phyloP scores from a whole-genome alignment of 2,888 invertebrate genomes.

The Barypeithes pellucidus region DNA sequence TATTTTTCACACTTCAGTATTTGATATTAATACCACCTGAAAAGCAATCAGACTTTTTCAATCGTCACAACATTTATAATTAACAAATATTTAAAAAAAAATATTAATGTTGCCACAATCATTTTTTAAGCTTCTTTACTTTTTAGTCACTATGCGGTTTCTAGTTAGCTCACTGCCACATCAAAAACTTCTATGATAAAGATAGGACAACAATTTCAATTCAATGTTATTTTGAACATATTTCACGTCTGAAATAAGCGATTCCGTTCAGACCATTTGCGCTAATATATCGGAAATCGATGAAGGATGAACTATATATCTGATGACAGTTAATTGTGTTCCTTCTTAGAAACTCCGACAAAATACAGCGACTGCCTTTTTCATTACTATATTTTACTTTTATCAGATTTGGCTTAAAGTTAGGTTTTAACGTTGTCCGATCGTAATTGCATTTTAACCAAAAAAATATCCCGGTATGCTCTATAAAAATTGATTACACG shows the following conservation, averaged over 20 bases:
- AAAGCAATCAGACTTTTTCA: too few species aligned
- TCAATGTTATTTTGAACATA: slow-evolving; percentile 64
- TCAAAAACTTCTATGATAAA: too few species aligned
- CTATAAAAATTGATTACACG: too few species aligned
- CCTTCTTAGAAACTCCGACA: slow-evolving; percentile 47
- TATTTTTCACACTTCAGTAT: too few species aligned
- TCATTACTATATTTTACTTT: slow-evolving; percentile 58
- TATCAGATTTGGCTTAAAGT: slow-evolving; percentile 55
- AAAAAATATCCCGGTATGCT: not conserved
- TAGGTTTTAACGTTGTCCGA: slow-evolving; percentile 39
- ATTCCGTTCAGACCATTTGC: slow-evolving; percentile 68
- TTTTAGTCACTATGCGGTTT: too few species aligned
- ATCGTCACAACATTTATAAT: too few species aligned
- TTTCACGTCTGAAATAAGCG: slow-evolving; percentile 50
- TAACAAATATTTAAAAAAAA: too few species aligned
- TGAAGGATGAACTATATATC: slow-evolving; percentile 67
- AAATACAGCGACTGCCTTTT: slow-evolving; percentile 53
- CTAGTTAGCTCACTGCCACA: too few species aligned
- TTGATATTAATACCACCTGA: too few species aligned
- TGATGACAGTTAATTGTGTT: slow-evolving; percentile 65
- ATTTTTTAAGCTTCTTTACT: too few species aligned
- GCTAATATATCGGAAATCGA: slow-evolving; percentile 70
- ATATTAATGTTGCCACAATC: too few species aligned
- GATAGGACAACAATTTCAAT: slow-evolving; percentile 9
- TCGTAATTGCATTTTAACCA: slow-evolving; percentile 34